Evolutionary conservation across 2,888 invertebrate species (phyloP).

Genomic region (Teinopalpus imperialis): DNA sequence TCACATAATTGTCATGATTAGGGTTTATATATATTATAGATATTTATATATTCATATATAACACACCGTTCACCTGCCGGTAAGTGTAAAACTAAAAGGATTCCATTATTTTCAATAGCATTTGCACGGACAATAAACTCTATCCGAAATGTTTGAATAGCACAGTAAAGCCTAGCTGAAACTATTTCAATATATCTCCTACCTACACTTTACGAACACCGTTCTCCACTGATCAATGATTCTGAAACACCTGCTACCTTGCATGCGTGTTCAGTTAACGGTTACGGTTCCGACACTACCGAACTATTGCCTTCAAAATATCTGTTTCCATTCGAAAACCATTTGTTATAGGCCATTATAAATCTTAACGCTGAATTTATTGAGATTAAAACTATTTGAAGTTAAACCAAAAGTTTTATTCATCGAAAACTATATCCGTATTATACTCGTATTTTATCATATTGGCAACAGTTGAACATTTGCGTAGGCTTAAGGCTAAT

Average conservation of each 20-base stretch:
- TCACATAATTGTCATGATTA: too few relatives aligned
- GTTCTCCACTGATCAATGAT: constrained; percentile 28
- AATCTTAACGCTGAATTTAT: too few relatives aligned
- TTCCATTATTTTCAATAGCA: constrained; percentile 8
- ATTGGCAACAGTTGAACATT: too few relatives aligned
- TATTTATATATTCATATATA: too few relatives aligned
- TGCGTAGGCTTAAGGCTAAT: too few relatives aligned
- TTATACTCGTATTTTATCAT: too few relatives aligned
- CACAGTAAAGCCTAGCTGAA: constrained; percentile 26
- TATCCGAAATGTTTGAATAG: constrained; percentile 22
- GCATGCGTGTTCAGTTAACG: constrained; percentile 28
- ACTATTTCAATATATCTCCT: constrained; percentile 28
- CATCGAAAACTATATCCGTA: too few relatives aligned
- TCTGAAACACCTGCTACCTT: constrained; percentile 27
- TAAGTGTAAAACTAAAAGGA: constrained; percentile 2
- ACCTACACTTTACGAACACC: constrained; percentile 27
- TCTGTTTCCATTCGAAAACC: constrained; percentile 15
- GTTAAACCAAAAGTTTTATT: too few relatives aligned
- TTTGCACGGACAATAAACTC: constrained; percentile 19
- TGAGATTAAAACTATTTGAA: too few relatives aligned
- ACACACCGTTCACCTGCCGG: too few relatives aligned
- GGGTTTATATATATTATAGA: too few relatives aligned
- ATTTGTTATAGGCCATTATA: constrained; percentile 5
- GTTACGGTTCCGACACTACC: constrained; percentile 24
- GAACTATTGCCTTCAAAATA: constrained; percentile 26